Evolutionary conservation across 2,113 vertebrate genomes (phyloP).

Genomic region (pig (Sus scrofa)): T2T-Sscrofa CM000820.6:123600501-123601000

Average conservation of each 20-base stretch:
- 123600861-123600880: not conserved
- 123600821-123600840: not conserved
- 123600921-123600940: not conserved
- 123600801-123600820: not conserved
- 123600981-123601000: not conserved
- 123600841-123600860: not conserved
- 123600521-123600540: too few relatives aligned
- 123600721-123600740: not conserved
- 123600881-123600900: not conserved
- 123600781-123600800: not conserved
- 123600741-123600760: not conserved
- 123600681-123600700: too few relatives aligned
- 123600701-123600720: too few relatives aligned
- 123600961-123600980: conserved; percentile 34
- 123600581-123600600: too few relatives aligned
- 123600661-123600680: too few relatives aligned
- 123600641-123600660: too few relatives aligned
- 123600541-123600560: too few relatives aligned
- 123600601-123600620: too few relatives aligned
- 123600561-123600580: too few relatives aligned
- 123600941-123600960: not conserved
- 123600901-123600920: not conserved
- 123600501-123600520: too few relatives aligned
- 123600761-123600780: not conserved
- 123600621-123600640: too few relatives aligned